phyloP scores from a whole-genome alignment of 2,888 invertebrate species.

The Linnaemya vulpina region DNA sequence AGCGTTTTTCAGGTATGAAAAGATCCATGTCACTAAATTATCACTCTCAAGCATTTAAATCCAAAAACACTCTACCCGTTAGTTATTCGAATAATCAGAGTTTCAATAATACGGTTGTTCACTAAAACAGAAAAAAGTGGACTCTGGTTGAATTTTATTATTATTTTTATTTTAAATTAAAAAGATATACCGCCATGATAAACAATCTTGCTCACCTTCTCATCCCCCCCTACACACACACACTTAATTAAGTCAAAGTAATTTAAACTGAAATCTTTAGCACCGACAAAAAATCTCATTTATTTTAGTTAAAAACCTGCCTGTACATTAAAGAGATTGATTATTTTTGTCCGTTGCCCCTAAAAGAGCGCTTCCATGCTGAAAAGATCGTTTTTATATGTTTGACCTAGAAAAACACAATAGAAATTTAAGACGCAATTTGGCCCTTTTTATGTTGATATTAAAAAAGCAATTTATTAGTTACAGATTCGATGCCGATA shows the following conservation, averaged over 20 bases:
- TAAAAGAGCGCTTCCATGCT: neutral
- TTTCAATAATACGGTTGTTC: too few species aligned
- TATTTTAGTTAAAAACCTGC: neutral
- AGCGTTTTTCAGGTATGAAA: too few species aligned
- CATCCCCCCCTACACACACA: neutral
- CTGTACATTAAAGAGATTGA: neutral
- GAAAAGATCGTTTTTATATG: neutral
- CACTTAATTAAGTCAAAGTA: neutral
- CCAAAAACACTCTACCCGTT: too few species aligned
- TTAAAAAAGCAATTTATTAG: neutral
- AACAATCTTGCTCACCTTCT: neutral
- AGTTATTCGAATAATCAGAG: too few species aligned
- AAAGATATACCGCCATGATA: too few species aligned
- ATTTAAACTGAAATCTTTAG: neutral
- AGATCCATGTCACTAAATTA: too few species aligned
- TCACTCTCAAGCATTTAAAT: too few species aligned
- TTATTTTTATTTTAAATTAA: too few species aligned
- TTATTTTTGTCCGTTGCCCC: neutral
- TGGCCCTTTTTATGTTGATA: constrained; percentile 14
- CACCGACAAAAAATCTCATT: neutral
- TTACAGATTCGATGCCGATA: neutral
- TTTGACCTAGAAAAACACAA: constrained; percentile 15
- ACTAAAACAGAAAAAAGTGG: too few species aligned
- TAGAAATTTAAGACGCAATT: constrained; percentile 38
- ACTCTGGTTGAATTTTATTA: too few species aligned